Evolutionary conservation across 2,797 vertebrate genomes (phyloP), one percentile per base, ranked within the genome.

Genomic region (Neopelma chrysocephalum): DNA sequence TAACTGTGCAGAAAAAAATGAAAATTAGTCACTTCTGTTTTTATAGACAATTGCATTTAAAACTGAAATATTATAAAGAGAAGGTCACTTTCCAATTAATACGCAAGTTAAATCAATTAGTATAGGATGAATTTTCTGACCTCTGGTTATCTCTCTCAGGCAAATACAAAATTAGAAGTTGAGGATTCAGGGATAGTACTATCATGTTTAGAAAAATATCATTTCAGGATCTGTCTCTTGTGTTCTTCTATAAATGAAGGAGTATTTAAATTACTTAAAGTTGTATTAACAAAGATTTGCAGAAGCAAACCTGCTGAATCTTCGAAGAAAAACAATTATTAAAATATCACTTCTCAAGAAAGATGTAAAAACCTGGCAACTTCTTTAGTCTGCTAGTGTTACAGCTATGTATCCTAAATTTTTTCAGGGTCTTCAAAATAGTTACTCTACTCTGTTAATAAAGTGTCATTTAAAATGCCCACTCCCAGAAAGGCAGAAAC

Each of bases 401-500:
- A 71, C 21, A 90, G 21, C 9, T 36, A 18, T 3, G 26, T 21
- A 47, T 43, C 68, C 70, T 51, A 47, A 72, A 53, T 72, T 71
- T 64, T 45, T 34, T 85, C 32, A 31, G 48, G 9, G 11, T 87
- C 51, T 90, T 70, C 11, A 80, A 91, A 87, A 42, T 1, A 60
- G 34, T 87, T 48, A 69, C 50, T 89, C 58, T 60, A n/a, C 13
- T 71, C 34, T 51, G 7, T 51, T 82, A 73, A 51, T n/a, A 80
- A 90, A 88, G 45, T 25, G 83, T 62, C 78, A 94, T 66, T 93
- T 32, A 69, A 91, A 95, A 85, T 11, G 64, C 36, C 51, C 84
- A 20, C 16, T 87, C 73, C 80, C 83, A 91, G 57, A 86, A 92
- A 93, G 85, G 38, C 43, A 93, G 89, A 82, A 95, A 97, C 97